Evolutionary conservation across 30 jellyfish, hydroid and myxozoan species (phyloP).

Genomic region (Aurelia coerulea): DNA sequence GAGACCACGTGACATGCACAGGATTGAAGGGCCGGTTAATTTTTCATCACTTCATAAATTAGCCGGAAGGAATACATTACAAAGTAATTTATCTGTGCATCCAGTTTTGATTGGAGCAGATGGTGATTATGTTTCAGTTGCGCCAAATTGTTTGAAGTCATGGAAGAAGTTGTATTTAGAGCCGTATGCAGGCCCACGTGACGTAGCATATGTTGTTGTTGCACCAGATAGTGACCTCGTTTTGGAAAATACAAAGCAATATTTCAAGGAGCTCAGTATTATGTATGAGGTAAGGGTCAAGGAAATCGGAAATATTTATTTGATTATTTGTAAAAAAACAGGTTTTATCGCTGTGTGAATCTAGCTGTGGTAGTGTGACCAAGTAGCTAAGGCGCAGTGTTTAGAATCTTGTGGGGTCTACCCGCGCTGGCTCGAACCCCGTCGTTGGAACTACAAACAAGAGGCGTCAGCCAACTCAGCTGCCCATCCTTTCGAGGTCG

Average conservation of each 20-base stretch:
- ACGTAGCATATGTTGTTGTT: conserved; percentile 94
- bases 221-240: conserved; percentile 95
- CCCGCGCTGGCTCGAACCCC: no score
- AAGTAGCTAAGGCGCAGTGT: no score
- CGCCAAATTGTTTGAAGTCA: conserved; percentile 80
- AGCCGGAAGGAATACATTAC: conserved; percentile 72
- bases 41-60: conserved; percentile 61
- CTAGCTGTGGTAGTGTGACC: no score
- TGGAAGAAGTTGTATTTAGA: conserved; percentile 90
- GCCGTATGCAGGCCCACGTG: conserved; percentile 95
- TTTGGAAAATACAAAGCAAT: conserved; percentile 84
- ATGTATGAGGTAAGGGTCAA: conserved; percentile 81
- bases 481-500: no score
- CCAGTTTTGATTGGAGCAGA: conserved; percentile 86
- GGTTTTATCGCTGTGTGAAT: no score
- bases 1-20: conserved; percentile 75
- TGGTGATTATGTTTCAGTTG: conserved; percentile 84
- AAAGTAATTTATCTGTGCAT: conserved; percentile 61
- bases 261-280: conserved; percentile 87
- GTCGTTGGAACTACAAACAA: no score
- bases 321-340: no score
- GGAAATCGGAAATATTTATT: no score
- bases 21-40: conserved; percentile 80
- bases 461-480: no score
- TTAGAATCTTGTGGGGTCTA: no score